Percentiles rank a stretch among this genome's conserved stretches.
Evolutionary conservation across 1,140 invertebrate genomes (phyloP).

Genomic region (Drosophila biarmipes): DNA sequence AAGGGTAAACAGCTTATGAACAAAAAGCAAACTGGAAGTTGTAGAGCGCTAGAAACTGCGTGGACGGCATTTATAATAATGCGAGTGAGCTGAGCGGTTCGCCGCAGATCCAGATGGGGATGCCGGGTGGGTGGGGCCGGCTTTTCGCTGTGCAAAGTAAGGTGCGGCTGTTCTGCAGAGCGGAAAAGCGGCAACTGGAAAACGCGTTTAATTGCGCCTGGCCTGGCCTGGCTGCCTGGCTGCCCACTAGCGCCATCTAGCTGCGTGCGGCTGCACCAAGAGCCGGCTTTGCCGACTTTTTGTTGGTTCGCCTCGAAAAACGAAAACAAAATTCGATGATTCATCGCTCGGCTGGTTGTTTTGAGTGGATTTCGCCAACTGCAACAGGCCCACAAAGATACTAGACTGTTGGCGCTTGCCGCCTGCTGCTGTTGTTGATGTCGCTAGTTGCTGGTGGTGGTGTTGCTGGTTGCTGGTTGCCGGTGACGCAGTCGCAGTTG

Average conservation of each 20-base stretch:
- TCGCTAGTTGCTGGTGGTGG: constrained; percentile 41
- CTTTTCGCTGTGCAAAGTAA: constrained; percentile 61
- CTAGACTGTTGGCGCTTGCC: constrained; percentile 74
- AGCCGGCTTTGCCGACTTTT: constrained; percentile 48
- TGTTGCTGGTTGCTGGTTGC: constrained; percentile 52
- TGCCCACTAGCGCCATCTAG: constrained; percentile 80
- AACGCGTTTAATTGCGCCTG: constrained; percentile 77
- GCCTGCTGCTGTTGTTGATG: constrained; percentile 58
- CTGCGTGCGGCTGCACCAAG: constrained; percentile 66
- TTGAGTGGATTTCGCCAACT: constrained; percentile 67
- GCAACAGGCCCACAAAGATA: constrained; percentile 51
- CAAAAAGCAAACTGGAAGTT: constrained; percentile 65
- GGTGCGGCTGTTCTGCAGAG: constrained; percentile 69
- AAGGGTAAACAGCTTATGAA: constrained; percentile 20
- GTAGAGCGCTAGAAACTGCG: constrained; percentile 73
- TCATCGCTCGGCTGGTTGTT: constrained; percentile 75
- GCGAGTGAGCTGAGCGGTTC: constrained; percentile 33
- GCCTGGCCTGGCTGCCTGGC: constrained; percentile 34
- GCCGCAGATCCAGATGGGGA: not conserved
- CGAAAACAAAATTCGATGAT: constrained; percentile 65
- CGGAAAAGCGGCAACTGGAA: constrained; percentile 66
- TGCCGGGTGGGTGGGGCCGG: constrained; percentile 25
- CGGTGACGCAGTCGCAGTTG: constrained; percentile 70
- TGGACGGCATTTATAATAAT: constrained; percentile 82
- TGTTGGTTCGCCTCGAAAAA: constrained; percentile 40